Base-by-base conservation (phyloP, 1,140 invertebrate genomes). In the Macrosteles quadrilineatus region DNA sequence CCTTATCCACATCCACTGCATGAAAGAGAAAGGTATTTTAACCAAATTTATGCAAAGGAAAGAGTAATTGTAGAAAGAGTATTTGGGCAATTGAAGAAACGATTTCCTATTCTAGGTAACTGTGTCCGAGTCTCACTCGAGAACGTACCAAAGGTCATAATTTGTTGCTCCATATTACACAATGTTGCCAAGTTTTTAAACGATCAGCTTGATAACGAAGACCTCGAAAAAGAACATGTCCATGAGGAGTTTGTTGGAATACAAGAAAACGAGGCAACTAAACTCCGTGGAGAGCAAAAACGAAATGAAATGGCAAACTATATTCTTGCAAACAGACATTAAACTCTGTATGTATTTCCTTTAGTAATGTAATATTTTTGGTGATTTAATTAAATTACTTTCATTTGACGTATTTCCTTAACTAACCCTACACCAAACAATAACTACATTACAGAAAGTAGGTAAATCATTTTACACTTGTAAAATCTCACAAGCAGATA, bases 131-230 rank as follows among this genome's bases (percentile, higher is more conserved):
- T 55, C 6, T n/a, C 50, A 12, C 9, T 55, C 9, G 50, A 55
- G 19, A 55, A 23, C 11, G 21, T 55, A n/a, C 50, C 50, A 12
- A 55, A 11, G 21, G 11, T 55, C 11, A 23, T 55, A 11, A 19
- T 23, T 6, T 55, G 14, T n/a, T 55, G 50, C 21, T 11, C 50
- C 9, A 19, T 55, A 12, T 23, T 55, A n/a, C 14, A 55, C 19
- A 55, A 55, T 23, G 50, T 55, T 6, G 50, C 50, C 6, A 55
- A n/a, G 50, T 6, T n/a, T 23, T 55, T 55, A 55, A 55, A 55
- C 21, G 11, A 55, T 23, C 11, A 12, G 11, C 19, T 55, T 6
- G 50, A 55, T 19, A 23, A 55, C 19, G 50, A 55, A 6, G 11
- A 11, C 6, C 6, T 6, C 9, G 23, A 12, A 9, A 19, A 55